A percentile compares a stretch with the other conserved stretches of the same genome.
Conservation (phyloP, 2,888 invertebrate genomes). For the Melolontha melolontha region DNA sequence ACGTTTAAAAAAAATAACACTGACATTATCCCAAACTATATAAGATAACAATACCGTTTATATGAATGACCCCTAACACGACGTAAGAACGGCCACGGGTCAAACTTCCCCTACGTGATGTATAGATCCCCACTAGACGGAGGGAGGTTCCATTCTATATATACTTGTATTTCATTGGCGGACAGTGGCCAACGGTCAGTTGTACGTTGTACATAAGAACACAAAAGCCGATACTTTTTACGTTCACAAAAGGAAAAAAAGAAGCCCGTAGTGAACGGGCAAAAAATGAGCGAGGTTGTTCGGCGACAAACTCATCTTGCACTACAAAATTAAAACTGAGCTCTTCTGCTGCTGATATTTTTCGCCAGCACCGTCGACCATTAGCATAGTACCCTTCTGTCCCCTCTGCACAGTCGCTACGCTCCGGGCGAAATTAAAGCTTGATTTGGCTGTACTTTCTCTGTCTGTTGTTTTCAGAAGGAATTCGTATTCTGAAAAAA, state of each 20-base stretch:
- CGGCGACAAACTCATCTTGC: slow-evolving; percentile 37
- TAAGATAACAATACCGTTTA: slow-evolving; percentile 16
- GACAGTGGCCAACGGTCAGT: slow-evolving; percentile 60
- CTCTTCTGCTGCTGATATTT: slow-evolving; percentile 60
- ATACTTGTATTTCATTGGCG: slow-evolving; percentile 54
- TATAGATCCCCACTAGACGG: slow-evolving; percentile 49
- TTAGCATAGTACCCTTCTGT: slow-evolving; percentile 49
- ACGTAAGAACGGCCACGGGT: slow-evolving; percentile 54
- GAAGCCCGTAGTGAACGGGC: neutral
- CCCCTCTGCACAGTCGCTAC: slow-evolving; percentile 2
- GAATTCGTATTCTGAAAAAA: too few relatives aligned
- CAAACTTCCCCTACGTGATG: slow-evolving; percentile 53
- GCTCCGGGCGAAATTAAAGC: slow-evolving; percentile 28
- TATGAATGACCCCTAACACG: slow-evolving; percentile 6
- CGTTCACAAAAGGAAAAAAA: slow-evolving; percentile 6
- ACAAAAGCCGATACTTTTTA: slow-evolving; percentile 22
- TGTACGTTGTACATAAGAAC: slow-evolving; percentile 32
- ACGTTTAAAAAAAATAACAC: slow-evolving; percentile 11
- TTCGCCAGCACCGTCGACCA: slow-evolving; percentile 55
- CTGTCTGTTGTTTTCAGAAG: neutral
- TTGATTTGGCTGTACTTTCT: slow-evolving; percentile 5
- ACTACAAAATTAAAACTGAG: slow-evolving; percentile 62
- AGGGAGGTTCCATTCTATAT: slow-evolving; percentile 55
- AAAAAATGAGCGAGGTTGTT: neutral
- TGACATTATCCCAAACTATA: neutral